Base-by-base conservation (phyloP, 2,888 invertebrate species). In the Tanypteryx hageni region DNA sequence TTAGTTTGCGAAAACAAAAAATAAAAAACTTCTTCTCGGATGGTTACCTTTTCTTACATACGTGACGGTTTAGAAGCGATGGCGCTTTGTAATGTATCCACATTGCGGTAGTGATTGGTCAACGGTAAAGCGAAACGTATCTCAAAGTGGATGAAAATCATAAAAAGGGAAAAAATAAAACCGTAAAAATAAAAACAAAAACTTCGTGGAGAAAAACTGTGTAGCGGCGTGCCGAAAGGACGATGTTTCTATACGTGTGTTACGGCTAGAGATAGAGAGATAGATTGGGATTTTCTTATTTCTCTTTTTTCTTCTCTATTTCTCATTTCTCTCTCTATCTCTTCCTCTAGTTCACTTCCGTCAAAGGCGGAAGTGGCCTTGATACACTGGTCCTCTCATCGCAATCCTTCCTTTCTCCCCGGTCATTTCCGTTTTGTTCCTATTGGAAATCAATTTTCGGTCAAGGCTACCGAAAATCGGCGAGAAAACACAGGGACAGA, bases 371-470 rank as follows among this genome's bases (percentile, higher is more conserved):
- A 76, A 76, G 76, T 22, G 8, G 68, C 68, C 68, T 68, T 68
- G 68, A 68, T 68, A 68, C 68, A 68, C 68, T n/a, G 22, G 68
- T 4, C 18, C 68, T 68, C 68, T 68, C 68, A 68, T 68, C 68
- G 18, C 68, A 0, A 13, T 76, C 27, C 44, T 3, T 76, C 76
- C 27, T 13, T 76, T 76, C 13, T 76, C 27, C 76, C 27, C 18
- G 76, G 76, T 76, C 76, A 76, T 76, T 76, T 76, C 76, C 76
- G 76, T 11, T 76, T 76, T 27, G 76, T 76, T 27, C 4, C 76
- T 76, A 76, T 76, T 76, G 76, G 76, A 76, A 76, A 76, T 76
- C 76, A 76, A 76, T 76, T 76, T 14, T 68, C 68, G 68, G 68
- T 68, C 68, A 68, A 68, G 68, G 68, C 68, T 76, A 14, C 8